Evolutionary conservation across 2,113 vertebrate species (phyloP), one percentile per base, ranked within the genome.

Genomic region (Eublepharis macularius): DNA sequence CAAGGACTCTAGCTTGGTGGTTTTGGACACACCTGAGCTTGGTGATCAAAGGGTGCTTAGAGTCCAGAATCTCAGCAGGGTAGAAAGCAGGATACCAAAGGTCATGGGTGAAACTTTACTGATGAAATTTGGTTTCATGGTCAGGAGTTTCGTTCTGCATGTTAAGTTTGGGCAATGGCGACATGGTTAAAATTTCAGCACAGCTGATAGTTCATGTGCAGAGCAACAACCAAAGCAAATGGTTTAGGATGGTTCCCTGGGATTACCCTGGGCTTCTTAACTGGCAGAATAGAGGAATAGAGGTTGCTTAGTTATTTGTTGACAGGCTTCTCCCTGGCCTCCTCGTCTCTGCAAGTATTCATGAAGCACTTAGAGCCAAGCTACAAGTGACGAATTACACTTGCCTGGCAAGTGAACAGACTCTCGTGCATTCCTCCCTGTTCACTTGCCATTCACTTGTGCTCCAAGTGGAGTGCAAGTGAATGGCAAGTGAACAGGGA

Each of bases 341-440:
- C 66, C 66, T n/a, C 4, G 66, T 68, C 66, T 34, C 68, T 82
- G 34, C 57, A 72, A 63, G 6, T 69, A 39, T 83, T 0, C 0
- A 51, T 0, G n/a, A 49, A 2, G 66, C 0, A 1, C 63, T 80
- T 85, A 8, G n/a, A n/a, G n/a, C n/a, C n/a, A n/a, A n/a, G n/a
- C n/a, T n/a, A n/a, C n/a, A n/a, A n/a, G n/a, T n/a, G n/a, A n/a
- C n/a, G n/a, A n/a, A n/a, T n/a, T n/a, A n/a, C n/a, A n/a, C n/a
- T n/a, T n/a, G n/a, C n/a, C n/a, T n/a, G n/a, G n/a, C n/a, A n/a
- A n/a, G n/a, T n/a, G n/a, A n/a, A n/a, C n/a, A n/a, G n/a, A n/a
- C n/a, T n/a, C n/a, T n/a, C n/a, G n/a, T n/a, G n/a, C n/a, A n/a
- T n/a, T n/a, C n/a, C n/a, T n/a, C n/a, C n/a, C n/a, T n/a, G n/a